phyloP scores from a whole-genome alignment of 2,888 invertebrate genomes.

The Mimachlamys varia region DNA sequence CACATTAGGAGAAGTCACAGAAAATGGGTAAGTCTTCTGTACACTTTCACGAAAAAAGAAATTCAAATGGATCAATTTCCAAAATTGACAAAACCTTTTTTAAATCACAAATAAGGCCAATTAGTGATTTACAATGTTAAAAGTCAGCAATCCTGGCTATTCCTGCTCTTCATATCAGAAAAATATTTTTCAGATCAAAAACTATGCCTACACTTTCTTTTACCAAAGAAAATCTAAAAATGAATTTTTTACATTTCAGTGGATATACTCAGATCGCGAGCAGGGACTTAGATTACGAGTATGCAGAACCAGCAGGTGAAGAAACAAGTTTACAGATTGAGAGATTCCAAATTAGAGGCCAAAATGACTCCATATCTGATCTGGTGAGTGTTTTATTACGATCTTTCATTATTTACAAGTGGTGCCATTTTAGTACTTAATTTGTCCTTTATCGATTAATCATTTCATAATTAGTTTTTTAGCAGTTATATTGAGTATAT shows the following conservation, averaged over 20 bases:
- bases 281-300: constrained; percentile 68
- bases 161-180: no score
- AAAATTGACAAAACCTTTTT: no score
- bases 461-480: neutral
- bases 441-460: neutral
- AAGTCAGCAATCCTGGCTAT: no score
- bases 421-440: neutral
- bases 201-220: no score
- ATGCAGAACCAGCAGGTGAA: constrained; percentile 59
- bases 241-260: constrained; percentile 54
- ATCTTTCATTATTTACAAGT: neutral
- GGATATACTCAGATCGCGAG: constrained; percentile 69
- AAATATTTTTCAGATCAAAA: no score
- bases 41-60: no score
- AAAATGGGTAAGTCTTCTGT: constrained; percentile 60
- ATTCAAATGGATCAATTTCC: no score
- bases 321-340: constrained; percentile 68
- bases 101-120: no score
- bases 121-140: no score
- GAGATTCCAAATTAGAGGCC: constrained; percentile 62
- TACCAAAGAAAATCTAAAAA: no score
- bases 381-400: constrained; percentile 56
- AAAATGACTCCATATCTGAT: constrained; percentile 61
- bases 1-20: constrained; percentile 65
- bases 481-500: neutral